Evolutionary conservation across 1,140 invertebrate genomes (phyloP).

Genomic region (Battus philenor): DNA sequence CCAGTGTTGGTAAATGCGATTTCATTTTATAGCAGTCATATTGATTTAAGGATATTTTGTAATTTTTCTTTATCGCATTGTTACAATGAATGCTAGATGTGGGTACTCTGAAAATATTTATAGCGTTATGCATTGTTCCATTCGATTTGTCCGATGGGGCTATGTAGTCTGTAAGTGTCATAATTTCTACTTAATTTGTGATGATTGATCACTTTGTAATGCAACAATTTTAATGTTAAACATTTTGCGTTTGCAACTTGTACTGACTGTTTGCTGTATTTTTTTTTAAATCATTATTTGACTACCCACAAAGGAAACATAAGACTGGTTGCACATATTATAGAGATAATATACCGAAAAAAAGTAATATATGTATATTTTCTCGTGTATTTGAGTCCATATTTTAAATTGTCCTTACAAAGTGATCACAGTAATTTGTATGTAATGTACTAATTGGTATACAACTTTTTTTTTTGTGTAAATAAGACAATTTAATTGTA

Average conservation of each 20-base stretch:
- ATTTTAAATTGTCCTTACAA: conserved; percentile 6
- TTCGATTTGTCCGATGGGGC: neutral
- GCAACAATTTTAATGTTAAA: neutral
- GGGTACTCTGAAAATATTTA: neutral
- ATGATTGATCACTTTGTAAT: conserved; percentile 13
- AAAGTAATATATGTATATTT: too few relatives aligned
- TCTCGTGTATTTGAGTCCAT: too few relatives aligned
- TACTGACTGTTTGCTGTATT: too few relatives aligned
- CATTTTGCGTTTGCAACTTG: too few relatives aligned
- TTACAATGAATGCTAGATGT: neutral
- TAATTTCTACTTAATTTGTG: conserved; percentile 12
- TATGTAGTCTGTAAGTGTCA: conserved; percentile 12
- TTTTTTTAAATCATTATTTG: too few relatives aligned
- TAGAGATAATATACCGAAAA: too few relatives aligned
- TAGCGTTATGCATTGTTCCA: neutral
- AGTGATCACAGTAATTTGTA: conserved; percentile 1
- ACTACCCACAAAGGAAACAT: too few relatives aligned
- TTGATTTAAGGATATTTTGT: neutral
- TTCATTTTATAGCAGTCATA: too few relatives aligned
- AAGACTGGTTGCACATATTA: too few relatives aligned
- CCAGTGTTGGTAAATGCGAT: too few relatives aligned
- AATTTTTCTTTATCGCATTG: neutral
- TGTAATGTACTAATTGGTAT: conserved; percentile 3
- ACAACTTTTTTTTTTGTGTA: conserved; percentile 3
- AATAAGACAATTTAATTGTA: conserved; percentile 13